A percentile compares a stretch with the other conserved stretches of the same genome.
These are phyloP conservation scores for Globodera rostochiensis DNA, from an alignment of 1,140 invertebrate genomes.

Conservation along the genomic window DNA sequence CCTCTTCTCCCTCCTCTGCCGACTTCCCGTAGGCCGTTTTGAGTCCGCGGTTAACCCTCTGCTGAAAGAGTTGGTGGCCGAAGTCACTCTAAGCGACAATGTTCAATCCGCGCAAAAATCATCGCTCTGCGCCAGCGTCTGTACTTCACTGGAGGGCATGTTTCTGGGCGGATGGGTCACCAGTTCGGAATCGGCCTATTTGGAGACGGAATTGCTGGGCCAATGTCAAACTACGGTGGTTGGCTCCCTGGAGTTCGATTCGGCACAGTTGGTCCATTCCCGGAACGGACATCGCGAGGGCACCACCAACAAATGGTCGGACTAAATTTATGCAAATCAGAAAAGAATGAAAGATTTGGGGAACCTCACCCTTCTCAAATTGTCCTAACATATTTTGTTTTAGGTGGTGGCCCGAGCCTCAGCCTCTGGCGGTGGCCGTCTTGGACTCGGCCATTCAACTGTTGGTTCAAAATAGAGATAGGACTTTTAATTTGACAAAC, in stretches of 20 bases:
- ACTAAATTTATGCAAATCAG: no score
- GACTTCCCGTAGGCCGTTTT: slow-evolving; percentile 36
- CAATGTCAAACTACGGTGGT: slow-evolving; percentile 26
- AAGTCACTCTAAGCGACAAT: slow-evolving; percentile 93
- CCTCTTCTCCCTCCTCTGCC: slow-evolving; percentile 50
- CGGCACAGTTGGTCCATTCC: slow-evolving; percentile 48
- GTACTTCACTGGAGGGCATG: slow-evolving; percentile 74
- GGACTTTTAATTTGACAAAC: no score
- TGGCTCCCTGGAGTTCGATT: slow-evolving; percentile 46
- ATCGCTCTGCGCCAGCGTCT: slow-evolving; percentile 83
- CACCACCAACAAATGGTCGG: slow-evolving; percentile 18
- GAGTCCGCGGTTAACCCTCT: slow-evolving; percentile 65
- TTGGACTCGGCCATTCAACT: slow-evolving; percentile 89
- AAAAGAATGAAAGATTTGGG: not conserved
- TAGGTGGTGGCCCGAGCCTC: slow-evolving; percentile 75
- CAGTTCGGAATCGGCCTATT: slow-evolving; percentile 92
- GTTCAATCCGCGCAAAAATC: slow-evolving; percentile 90
- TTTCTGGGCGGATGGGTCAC: slow-evolving; percentile 73
- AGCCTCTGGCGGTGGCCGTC: slow-evolving; percentile 91
- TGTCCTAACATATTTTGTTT: not conserved
- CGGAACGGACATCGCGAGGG: slow-evolving; percentile 14
- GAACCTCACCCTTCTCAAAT: not conserved
- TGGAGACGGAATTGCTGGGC: slow-evolving; percentile 73
- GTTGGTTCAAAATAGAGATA: slow-evolving; percentile 65
- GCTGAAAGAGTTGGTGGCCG: slow-evolving; percentile 82